Evolutionary conservation across 2,113 vertebrate species (phyloP).

Genomic region (Sander lucioperca): DNA sequence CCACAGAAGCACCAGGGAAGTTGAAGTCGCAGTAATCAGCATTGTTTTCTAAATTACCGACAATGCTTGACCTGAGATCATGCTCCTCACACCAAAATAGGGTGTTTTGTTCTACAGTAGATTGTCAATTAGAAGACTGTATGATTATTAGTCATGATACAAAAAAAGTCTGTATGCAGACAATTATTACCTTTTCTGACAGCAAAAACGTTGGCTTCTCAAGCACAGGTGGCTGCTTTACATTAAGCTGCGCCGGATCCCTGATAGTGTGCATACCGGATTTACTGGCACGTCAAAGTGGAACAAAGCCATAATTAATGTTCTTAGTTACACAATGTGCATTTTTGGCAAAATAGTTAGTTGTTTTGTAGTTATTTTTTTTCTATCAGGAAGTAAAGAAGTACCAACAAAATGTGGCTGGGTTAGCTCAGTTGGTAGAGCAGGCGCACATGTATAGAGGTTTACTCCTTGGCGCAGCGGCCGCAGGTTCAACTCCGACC

Average conservation of each 20-base stretch:
- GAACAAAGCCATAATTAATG: background rate
- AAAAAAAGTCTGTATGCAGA: background rate
- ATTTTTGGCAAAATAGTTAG: background rate
- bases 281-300: background rate
- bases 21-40: background rate
- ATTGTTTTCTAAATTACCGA: background rate
- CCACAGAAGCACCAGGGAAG: background rate
- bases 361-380: background rate
- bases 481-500: too few relatives aligned
- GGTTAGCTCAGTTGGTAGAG: too few relatives aligned
- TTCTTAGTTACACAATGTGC: background rate
- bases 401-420: too few relatives aligned
- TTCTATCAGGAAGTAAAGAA: background rate
- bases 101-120: background rate
- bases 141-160: background rate
- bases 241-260: too few relatives aligned
- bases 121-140: background rate
- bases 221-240: background rate
- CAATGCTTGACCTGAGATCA: background rate
- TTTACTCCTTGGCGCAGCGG: too few relatives aligned
- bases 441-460: too few relatives aligned
- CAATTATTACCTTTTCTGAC: too few relatives aligned
- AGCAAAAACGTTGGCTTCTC: background rate
- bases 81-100: background rate
- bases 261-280: background rate